Percentiles rank a stretch among this genome's conserved stretches.
Evolutionary conservation across 2,888 invertebrate species (phyloP).

Genomic region (Ypsolopha scabrella): DNA sequence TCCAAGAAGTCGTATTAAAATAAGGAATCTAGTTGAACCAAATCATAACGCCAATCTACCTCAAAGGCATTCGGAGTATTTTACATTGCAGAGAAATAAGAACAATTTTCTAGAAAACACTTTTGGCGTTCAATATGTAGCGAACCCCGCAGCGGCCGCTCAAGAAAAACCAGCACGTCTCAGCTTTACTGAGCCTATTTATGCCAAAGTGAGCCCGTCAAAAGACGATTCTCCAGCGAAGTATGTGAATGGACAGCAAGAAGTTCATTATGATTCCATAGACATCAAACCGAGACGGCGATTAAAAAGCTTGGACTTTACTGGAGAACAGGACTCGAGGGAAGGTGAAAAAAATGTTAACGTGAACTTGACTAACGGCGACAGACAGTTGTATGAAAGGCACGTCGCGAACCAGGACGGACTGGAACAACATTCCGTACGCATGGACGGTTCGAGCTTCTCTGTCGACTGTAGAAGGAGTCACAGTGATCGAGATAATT

Average conservation of each 20-base stretch:
- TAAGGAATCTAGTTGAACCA: constrained; percentile 58
- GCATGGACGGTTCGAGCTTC: constrained; percentile 52
- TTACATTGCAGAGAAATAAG: constrained; percentile 54
- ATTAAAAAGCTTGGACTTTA: constrained; percentile 52
- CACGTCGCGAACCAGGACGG: constrained; percentile 49
- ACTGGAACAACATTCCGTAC: constrained; percentile 56
- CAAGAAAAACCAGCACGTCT: constrained; percentile 40
- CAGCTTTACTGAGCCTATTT: constrained; percentile 59
- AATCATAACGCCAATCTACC: constrained; percentile 50
- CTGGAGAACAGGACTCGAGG: constrained; percentile 37
- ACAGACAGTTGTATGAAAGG: constrained; percentile 46
- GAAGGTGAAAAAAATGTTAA: constrained; percentile 42
- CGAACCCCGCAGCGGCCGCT: constrained; percentile 24
- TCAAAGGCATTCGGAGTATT: constrained; percentile 64
- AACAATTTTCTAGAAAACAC: constrained; percentile 52
- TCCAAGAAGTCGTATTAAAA: constrained; percentile 63
- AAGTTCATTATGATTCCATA: constrained; percentile 62
- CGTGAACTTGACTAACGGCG: constrained; percentile 49
- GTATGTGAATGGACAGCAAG: constrained; percentile 35
- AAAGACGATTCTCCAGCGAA: constrained; percentile 51
- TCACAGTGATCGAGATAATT: constrained; percentile 63
- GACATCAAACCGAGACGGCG: constrained; percentile 59
- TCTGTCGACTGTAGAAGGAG: constrained; percentile 57
- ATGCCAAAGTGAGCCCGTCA: constrained; percentile 58
- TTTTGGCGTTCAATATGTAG: constrained; percentile 49